phyloP scores from a whole-genome alignment of 64 coral and sea anemone species.

The Actinia tenebrosa region DNA sequence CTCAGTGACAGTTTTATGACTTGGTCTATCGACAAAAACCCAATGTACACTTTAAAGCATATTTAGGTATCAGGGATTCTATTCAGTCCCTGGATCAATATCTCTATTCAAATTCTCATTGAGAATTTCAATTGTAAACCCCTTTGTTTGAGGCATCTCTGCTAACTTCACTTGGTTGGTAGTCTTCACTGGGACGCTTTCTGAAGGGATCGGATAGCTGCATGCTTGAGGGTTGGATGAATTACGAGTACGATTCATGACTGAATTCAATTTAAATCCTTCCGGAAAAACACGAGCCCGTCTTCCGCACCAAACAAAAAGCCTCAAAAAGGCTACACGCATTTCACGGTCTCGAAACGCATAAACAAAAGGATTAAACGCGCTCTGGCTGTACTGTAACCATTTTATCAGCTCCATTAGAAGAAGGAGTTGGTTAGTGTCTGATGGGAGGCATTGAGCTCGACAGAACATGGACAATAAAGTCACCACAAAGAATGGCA shows the following conservation, averaged over 20 bases:
- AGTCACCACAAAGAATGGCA: constrained; percentile 41
- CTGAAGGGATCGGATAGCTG: neutral
- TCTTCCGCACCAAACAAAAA: constrained; percentile 43
- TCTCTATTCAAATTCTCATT: neutral
- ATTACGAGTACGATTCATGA: neutral
- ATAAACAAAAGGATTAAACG: constrained; percentile 50
- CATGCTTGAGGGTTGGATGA: neutral
- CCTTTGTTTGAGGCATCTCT: neutral
- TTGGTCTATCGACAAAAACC: neutral
- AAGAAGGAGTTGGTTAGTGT: neutral
- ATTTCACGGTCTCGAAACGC: constrained; percentile 58
- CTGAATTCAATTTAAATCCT: neutral
- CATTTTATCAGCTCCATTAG: constrained; percentile 53
- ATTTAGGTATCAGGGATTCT: neutral
- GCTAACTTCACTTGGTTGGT: neutral
- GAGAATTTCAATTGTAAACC: neutral
- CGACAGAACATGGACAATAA: constrained; percentile 25
- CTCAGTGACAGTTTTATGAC: neutral
- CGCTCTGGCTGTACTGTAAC: constrained; percentile 58
- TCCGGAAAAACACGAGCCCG: constrained; percentile 17
- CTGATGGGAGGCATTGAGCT: neutral
- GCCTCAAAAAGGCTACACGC: constrained; percentile 39
- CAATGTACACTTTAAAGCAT: neutral
- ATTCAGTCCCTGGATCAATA: neutral
- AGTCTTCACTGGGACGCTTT: neutral